Evolutionary conservation across 2,113 vertebrate genomes (phyloP).

Genomic region (Sturnira hondurensis): DNA sequence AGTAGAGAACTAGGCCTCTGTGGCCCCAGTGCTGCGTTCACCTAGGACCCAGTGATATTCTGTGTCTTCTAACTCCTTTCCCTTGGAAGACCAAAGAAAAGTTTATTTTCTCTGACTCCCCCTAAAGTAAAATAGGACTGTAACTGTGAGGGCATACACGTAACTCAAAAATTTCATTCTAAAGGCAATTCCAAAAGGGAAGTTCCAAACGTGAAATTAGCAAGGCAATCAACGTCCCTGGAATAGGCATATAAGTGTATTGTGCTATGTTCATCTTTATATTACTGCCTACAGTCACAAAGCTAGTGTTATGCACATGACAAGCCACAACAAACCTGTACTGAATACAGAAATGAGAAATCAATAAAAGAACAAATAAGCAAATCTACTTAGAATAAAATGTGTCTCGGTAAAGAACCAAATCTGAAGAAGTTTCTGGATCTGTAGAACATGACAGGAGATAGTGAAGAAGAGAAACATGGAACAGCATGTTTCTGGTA

Average conservation of each 20-base stretch:
- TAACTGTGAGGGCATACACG: not conserved
- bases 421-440: not conserved
- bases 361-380: not conserved
- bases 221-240: not conserved
- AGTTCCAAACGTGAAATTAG: not conserved
- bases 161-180: conserved; percentile 2
- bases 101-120: not conserved
- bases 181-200: not conserved
- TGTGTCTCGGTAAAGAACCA: not conserved
- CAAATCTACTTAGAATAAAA: not conserved
- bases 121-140: not conserved
- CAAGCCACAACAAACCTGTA: not conserved
- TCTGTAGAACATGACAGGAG: not conserved
- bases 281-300: not conserved
- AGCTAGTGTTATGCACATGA: not conserved
- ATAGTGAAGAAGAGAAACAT: not conserved
- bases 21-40: not conserved
- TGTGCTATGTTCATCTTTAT: not conserved
- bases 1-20: conserved; percentile 70
- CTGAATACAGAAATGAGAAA: not conserved
- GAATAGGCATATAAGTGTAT: not conserved
- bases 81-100: not conserved
- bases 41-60: not conserved
- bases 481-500: not conserved
- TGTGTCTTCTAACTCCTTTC: not conserved